Conservation (phyloP, 2,888 invertebrate genomes). For the Omphaloscelis lunosa region DNA sequence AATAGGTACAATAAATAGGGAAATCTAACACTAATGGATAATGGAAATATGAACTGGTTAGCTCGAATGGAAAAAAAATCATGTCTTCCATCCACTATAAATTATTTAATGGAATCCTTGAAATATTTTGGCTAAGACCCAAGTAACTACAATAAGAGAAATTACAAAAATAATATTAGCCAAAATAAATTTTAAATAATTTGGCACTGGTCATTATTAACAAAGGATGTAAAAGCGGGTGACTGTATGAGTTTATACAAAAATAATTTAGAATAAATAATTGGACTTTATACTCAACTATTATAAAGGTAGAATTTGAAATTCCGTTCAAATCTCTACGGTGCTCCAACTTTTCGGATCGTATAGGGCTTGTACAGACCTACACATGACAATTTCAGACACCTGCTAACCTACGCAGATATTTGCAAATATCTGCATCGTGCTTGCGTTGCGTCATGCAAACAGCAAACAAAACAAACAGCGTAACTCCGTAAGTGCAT, state of each 20-base stretch:
- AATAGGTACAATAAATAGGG: slow-evolving; percentile 43
- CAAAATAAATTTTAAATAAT: slow-evolving; percentile 59
- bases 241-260: slow-evolving; percentile 35
- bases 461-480: too few relatives aligned
- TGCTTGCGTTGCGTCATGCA: background rate
- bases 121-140: slow-evolving; percentile 55
- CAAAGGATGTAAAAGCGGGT: slow-evolving; percentile 51
- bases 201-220: slow-evolving; percentile 69
- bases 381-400: background rate
- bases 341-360: background rate
- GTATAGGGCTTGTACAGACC: background rate
- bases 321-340: background rate
- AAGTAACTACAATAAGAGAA: slow-evolving; percentile 39
- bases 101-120: slow-evolving; percentile 44
- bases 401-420: too few relatives aligned
- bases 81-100: slow-evolving; percentile 20
- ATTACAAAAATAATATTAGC: slow-evolving; percentile 40
- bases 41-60: slow-evolving; percentile 36
- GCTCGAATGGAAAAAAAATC: slow-evolving; percentile 1
- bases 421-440: background rate
- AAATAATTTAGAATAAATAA: slow-evolving; percentile 5
- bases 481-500: background rate
- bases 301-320: slow-evolving; percentile 17
- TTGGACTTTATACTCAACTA: slow-evolving; percentile 7
- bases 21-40: slow-evolving; percentile 44